Percentiles rank a stretch among this genome's conserved stretches.
phyloP scores from a whole-genome alignment of 64 coral and sea anemone species.

The Acropora tenuis region DNA sequence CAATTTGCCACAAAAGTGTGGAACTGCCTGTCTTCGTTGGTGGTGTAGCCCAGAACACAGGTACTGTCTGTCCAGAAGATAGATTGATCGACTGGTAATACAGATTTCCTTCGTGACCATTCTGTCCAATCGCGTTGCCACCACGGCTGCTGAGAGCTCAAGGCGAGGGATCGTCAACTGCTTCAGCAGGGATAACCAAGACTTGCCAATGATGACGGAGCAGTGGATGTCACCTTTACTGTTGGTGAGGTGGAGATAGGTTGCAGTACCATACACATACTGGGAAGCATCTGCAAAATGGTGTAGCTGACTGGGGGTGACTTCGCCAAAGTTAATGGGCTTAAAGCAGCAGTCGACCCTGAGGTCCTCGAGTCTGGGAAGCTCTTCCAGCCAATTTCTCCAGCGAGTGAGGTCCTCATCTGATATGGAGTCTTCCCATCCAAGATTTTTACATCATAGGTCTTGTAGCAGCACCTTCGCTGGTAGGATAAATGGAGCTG shows the following conservation, averaged over 20 bases:
- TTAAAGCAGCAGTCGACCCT: background rate
- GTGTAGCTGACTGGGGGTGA: background rate
- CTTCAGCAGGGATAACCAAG: background rate
- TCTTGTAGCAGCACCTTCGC: background rate
- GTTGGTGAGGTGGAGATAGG: conserved; percentile 19
- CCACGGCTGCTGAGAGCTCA: conserved; percentile 6
- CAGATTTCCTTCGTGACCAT: conserved; percentile 21
- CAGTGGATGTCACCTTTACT: conserved; percentile 3
- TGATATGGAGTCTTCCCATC: conserved; percentile 9
- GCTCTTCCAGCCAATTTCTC: conserved; percentile 1
- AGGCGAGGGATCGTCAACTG: conserved; percentile 24
- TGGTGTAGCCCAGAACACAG: conserved; percentile 24
- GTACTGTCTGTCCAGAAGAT: conserved; percentile 36
- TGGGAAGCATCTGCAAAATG: conserved; percentile 15
- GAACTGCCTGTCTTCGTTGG: background rate
- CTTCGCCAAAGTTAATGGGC: background rate
- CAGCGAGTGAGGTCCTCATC: background rate
- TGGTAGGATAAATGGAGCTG: background rate
- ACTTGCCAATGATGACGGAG: conserved; percentile 33
- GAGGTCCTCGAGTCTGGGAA: background rate
- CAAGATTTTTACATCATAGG: background rate
- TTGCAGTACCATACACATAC: background rate
- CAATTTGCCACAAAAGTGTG: conserved; percentile 3
- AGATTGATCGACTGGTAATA: conserved; percentile 4
- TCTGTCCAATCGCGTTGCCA: conserved; percentile 4